phyloP scores from a whole-genome alignment of 1,140 invertebrate species.

The Heliothis virescens region DNA sequence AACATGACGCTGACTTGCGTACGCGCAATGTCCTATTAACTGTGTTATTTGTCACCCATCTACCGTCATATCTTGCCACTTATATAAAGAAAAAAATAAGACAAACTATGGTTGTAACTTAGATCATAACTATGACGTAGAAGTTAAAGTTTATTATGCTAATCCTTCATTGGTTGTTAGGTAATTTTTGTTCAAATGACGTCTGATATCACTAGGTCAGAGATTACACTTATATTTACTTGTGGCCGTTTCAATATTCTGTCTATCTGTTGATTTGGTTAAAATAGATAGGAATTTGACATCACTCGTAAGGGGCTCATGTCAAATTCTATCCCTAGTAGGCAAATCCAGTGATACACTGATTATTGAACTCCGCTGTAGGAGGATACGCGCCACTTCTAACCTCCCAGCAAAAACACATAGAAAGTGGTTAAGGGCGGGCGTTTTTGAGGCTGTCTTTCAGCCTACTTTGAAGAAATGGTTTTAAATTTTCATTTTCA shows the following conservation, averaged over 20 bases:
- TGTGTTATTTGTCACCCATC: constrained; percentile 22
- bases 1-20: background rate
- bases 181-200: constrained; percentile 18
- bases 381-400: too few relatives aligned
- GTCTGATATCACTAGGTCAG: background rate
- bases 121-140: constrained; percentile 24
- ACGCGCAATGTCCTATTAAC: background rate
- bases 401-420: too few relatives aligned
- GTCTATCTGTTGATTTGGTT: too few relatives aligned
- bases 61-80: background rate
- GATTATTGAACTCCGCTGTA: background rate
- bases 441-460: too few relatives aligned
- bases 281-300: too few relatives aligned
- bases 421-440: too few relatives aligned
- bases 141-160: background rate
- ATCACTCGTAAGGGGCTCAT: too few relatives aligned
- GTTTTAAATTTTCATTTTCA: too few relatives aligned
- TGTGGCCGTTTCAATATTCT: too few relatives aligned
- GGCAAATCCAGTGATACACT: too few relatives aligned
- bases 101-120: background rate
- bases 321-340: too few relatives aligned
- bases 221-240: background rate
- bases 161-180: background rate
- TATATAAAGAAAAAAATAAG: constrained; percentile 1
- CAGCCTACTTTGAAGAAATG: too few relatives aligned